Evolutionary conservation across 1,140 invertebrate genomes (phyloP), one percentile per base, ranked within the genome.

Genomic region (Sipha flava): DNA sequence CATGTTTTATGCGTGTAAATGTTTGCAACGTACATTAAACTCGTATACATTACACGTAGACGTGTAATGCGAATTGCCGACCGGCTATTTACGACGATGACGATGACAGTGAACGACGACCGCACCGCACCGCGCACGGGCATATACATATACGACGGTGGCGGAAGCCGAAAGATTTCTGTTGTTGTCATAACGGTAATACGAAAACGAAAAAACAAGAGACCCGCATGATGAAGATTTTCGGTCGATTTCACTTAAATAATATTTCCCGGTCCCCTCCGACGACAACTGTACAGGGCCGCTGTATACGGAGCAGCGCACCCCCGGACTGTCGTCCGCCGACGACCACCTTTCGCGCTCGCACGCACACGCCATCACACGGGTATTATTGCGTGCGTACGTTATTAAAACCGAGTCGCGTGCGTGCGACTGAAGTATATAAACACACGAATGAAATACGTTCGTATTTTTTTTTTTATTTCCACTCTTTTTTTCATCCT

Each of bases 221-320:
- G 73, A 57, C 34, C 73, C 73, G 52, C 73, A 77, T 40, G 52
- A 77, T 77, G 73, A 77, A 77, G 73, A 77, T 77, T 77, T 77
- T 59, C 73, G 73, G 73, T 77, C 73, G 73, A 77, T 77, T 77
- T 77, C 73, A 77, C 73, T 59, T 57, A 59, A 77, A 77, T 59
- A 77, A 77, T 77, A 77, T 77, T 77, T 77, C 31, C 70, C 18
- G 6, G 47, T 34, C 72, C 72, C n/a, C 73, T 47, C 29, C 40
- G 14, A 12, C 34, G n/a, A 64, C n/a, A n/a, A n/a, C n/a, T n/a
- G n/a, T n/a, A n/a, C n/a, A n/a, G n/a, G n/a, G n/a, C n/a, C n/a
- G n/a, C n/a, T n/a, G n/a, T n/a, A n/a, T n/a, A n/a, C n/a, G n/a
- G n/a, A n/a, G n/a, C n/a, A n/a, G n/a, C n/a, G n/a, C n/a, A n/a